These are phyloP conservation scores for Caenorhabditis angaria DNA, from an alignment of 2,888 invertebrate genomes.

Conservation along the genomic window DNA sequence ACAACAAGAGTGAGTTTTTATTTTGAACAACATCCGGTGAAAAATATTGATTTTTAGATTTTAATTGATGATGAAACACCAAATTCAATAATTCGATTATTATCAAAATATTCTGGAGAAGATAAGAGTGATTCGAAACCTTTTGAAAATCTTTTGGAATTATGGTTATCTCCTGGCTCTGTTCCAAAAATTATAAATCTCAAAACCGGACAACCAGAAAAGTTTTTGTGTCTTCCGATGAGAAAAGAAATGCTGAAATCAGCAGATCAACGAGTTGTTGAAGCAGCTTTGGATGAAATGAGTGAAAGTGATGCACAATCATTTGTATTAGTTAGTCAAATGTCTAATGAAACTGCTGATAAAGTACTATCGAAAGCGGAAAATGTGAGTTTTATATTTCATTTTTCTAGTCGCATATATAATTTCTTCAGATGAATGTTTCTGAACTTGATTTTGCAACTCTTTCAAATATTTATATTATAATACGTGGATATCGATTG, in stretches of 20 bases:
- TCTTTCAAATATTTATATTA: conserved; percentile 27
- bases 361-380: conserved; percentile 30
- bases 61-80: background rate
- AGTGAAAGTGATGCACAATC: conserved; percentile 32
- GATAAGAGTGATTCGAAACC: background rate
- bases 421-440: conserved; percentile 23
- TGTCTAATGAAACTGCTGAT: conserved; percentile 34
- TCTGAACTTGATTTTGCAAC: conserved; percentile 8
- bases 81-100: conserved; percentile 3
- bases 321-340: conserved; percentile 31
- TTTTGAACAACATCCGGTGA: background rate
- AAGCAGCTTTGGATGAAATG: conserved; percentile 39
- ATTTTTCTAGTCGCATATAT: background rate
- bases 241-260: conserved; percentile 34
- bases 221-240: conserved; percentile 28
- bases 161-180: conserved; percentile 23
- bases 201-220: conserved; percentile 1
- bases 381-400: conserved; percentile 16
- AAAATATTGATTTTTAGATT: conserved; percentile 1
- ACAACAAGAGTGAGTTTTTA: background rate
- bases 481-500: conserved; percentile 27
- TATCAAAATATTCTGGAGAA: background rate
- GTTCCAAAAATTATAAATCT: conserved; percentile 20
- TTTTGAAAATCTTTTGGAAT: conserved; percentile 3
- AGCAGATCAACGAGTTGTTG: conserved; percentile 26